Conservation (phyloP, 2,888 invertebrate species). For the Lapara coniferarum region DNA sequence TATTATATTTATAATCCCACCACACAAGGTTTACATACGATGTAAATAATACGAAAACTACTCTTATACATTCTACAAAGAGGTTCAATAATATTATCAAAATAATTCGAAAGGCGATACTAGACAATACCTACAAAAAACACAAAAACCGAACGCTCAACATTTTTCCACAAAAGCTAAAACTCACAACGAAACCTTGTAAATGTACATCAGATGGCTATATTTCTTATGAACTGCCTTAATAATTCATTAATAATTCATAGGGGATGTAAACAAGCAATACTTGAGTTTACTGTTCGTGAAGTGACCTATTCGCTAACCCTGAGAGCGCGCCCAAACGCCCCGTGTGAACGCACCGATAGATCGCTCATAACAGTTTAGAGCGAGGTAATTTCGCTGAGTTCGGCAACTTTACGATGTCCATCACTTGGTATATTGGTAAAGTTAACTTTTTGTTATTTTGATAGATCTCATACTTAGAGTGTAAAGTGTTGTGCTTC, state of each 20-base stretch:
- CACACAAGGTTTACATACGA: no score
- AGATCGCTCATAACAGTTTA: slow-evolving; percentile 15
- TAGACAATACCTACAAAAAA: slow-evolving; percentile 6
- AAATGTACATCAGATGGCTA: slow-evolving; percentile 14
- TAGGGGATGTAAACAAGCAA: slow-evolving; percentile 22
- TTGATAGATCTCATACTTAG: no score
- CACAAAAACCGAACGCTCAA: neutral
- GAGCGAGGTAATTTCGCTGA: slow-evolving; percentile 1
- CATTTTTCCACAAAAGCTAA: slow-evolving; percentile 2
- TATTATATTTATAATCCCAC: no score
- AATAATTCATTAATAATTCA: slow-evolving; percentile 24
- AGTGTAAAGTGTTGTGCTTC: no score
- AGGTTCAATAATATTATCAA: slow-evolving; percentile 5
- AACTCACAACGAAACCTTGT: slow-evolving; percentile 11
- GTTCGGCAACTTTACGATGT: neutral
- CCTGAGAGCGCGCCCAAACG: slow-evolving; percentile 3
- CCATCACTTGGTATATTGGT: neutral
- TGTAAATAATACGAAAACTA: neutral
- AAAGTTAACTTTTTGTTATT: neutral
- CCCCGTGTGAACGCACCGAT: slow-evolving; percentile 9
- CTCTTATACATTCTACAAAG: neutral
- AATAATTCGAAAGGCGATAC: slow-evolving; percentile 1
- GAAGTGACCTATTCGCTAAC: slow-evolving; percentile 16
- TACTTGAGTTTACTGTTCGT: slow-evolving; percentile 13
- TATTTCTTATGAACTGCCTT: slow-evolving; percentile 20